Evolutionary conservation across 2,888 invertebrate genomes (phyloP).

Genomic region (Drosophila prolongata): DNA sequence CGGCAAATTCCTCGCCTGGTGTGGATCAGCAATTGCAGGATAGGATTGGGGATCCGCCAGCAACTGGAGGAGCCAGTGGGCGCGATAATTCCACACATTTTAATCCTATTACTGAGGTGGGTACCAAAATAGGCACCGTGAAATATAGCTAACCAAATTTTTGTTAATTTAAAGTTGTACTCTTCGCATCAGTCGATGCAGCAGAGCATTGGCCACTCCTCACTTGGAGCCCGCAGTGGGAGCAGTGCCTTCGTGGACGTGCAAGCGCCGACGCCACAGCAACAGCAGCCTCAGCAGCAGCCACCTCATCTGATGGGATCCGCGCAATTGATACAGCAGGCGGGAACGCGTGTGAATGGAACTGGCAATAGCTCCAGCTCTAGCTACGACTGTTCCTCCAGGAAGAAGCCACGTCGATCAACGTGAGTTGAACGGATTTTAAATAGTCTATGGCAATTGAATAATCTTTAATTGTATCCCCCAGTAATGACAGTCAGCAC

Average conservation of each 20-base stretch:
- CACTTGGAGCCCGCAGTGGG: slow-evolving; percentile 34
- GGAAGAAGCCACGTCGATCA: slow-evolving; percentile 97
- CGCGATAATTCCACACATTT: slow-evolving; percentile 81
- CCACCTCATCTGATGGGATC: slow-evolving; percentile 47
- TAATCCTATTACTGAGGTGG: slow-evolving; percentile 84
- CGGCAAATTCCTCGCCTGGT: slow-evolving; percentile 93
- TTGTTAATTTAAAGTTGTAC: slow-evolving; percentile 73
- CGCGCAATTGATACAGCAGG: slow-evolving; percentile 41
- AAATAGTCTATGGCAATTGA: no score
- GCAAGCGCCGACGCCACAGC: slow-evolving; percentile 63
- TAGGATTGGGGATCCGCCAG: slow-evolving; percentile 60
- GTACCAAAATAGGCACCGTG: neutral
- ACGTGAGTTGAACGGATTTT: slow-evolving; percentile 86
- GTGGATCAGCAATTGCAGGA: slow-evolving; percentile 86
- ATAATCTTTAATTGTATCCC: neutral
- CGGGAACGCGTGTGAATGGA: slow-evolving; percentile 80
- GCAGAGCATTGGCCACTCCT: slow-evolving; percentile 43
- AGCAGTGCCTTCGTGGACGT: slow-evolving; percentile 69
- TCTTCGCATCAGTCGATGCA: slow-evolving; percentile 79
- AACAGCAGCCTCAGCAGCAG: slow-evolving; percentile 56
- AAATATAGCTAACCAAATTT: neutral
- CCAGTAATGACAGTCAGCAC: slow-evolving; percentile 83
- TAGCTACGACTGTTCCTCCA: slow-evolving; percentile 87
- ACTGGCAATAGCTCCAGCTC: slow-evolving; percentile 50
- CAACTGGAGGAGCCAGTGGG: neutral